Conservation (phyloP, 2,113 vertebrate species). For the Oryzias melastigma region DNA sequence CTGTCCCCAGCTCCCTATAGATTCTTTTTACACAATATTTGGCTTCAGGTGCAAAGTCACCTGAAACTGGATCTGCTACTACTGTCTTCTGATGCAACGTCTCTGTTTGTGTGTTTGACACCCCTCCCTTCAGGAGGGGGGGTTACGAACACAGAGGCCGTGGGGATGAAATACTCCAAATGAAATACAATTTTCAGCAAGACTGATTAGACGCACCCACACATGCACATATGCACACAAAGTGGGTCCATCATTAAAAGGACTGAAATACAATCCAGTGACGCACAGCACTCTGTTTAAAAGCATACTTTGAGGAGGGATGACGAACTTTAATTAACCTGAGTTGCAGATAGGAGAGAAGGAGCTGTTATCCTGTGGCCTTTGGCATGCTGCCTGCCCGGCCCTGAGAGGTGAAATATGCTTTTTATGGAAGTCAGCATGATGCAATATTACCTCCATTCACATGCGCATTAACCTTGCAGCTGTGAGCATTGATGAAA, state of each 20-base stretch:
- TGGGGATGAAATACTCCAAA: slow-evolving; percentile 20
- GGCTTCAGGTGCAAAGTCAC: slow-evolving; percentile 27
- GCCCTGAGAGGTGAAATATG: slow-evolving; percentile 60
- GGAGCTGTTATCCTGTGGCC: slow-evolving; percentile 58
- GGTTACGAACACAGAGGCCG: slow-evolving; percentile 3
- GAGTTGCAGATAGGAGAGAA: slow-evolving; percentile 49
- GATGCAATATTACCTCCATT: slow-evolving; percentile 43
- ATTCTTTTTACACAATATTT: slow-evolving; percentile 29
- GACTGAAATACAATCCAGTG: slow-evolving; percentile 67
- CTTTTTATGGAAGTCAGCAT: slow-evolving; percentile 59
- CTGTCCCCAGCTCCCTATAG: slow-evolving; percentile 16
- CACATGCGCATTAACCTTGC: slow-evolving; percentile 68
- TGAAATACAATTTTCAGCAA: slow-evolving; percentile 26
- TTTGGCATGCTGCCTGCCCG: slow-evolving; percentile 60
- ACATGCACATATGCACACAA: slow-evolving; percentile 21
- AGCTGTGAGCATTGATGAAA: slow-evolving; percentile 53
- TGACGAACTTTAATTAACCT: slow-evolving; percentile 71
- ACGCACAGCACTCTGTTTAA: slow-evolving; percentile 74
- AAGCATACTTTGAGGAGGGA: slow-evolving; percentile 66
- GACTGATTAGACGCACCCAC: slow-evolving; percentile 23
- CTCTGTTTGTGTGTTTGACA: slow-evolving; percentile 26
- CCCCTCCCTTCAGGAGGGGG: slow-evolving; percentile 17
- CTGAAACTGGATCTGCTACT: slow-evolving; percentile 34
- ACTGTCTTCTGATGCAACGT: slow-evolving; percentile 36
- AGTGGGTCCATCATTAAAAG: slow-evolving; percentile 61